Evolutionary conservation across 2,797 vertebrate species (phyloP).

Genomic region (Myoxocephalus aenaeus): DNA sequence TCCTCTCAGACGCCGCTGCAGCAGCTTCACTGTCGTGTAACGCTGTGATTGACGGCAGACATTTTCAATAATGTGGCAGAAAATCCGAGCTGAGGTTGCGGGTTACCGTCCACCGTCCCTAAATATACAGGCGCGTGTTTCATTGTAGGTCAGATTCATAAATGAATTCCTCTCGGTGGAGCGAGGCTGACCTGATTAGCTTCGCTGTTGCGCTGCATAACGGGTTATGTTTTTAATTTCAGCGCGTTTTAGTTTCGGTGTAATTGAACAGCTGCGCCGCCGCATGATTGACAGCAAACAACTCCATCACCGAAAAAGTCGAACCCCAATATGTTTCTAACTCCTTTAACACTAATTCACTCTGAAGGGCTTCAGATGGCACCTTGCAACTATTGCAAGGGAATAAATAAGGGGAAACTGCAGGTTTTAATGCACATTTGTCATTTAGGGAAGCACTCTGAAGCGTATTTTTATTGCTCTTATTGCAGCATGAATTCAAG

Average conservation of each 20-base stretch:
- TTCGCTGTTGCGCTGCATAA: not conserved
- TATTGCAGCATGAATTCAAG: not conserved
- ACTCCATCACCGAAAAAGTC: not conserved
- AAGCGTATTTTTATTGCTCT: not conserved
- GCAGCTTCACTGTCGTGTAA: not conserved
- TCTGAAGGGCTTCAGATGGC: not conserved
- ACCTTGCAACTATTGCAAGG: not conserved
- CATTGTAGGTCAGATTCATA: slow-evolving; percentile 12
- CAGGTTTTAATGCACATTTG: not conserved
- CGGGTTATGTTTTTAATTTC: not conserved
- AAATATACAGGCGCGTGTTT: not conserved
- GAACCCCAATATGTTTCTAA: not conserved
- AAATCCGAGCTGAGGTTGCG: not conserved
- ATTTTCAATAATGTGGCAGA: slow-evolving; percentile 7
- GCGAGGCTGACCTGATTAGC: not conserved
- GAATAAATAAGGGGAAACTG: not conserved
- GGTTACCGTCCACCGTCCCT: not conserved
- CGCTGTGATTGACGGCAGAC: not conserved
- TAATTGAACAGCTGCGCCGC: not conserved
- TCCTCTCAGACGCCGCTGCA: not conserved
- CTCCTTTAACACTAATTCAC: not conserved
- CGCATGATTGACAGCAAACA: not conserved
- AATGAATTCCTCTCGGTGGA: not conserved
- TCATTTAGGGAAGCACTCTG: not conserved
- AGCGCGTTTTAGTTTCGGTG: not conserved